Evolutionary conservation across 2,888 invertebrate genomes (phyloP).

Genomic region (Dilophus febrilis): DNA sequence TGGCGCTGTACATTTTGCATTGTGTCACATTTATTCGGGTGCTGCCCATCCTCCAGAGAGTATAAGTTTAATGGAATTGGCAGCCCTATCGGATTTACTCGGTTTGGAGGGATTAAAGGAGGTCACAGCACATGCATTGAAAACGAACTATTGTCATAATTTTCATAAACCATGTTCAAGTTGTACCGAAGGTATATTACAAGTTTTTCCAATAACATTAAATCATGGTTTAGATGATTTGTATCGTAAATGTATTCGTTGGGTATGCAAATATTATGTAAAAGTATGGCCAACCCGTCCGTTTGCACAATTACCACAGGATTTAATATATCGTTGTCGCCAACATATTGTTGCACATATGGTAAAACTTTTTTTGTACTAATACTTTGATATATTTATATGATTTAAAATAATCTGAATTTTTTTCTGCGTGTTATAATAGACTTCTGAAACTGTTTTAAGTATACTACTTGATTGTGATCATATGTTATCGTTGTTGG

Average conservation of each 20-base stretch:
- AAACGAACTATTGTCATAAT: slow-evolving; percentile 80
- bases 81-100: slow-evolving; percentile 77
- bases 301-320: slow-evolving; percentile 70
- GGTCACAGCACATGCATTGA: slow-evolving; percentile 73
- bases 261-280: slow-evolving; percentile 75
- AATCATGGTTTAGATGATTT: slow-evolving; percentile 77
- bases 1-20: slow-evolving; percentile 72
- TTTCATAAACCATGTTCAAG: slow-evolving; percentile 87
- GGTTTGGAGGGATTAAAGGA: slow-evolving; percentile 83
- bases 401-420: not conserved
- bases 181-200: slow-evolving; percentile 72
- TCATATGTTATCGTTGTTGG: slow-evolving; percentile 56
- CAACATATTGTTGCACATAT: slow-evolving; percentile 67
- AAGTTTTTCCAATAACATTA: slow-evolving; percentile 70
- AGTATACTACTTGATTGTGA: slow-evolving; percentile 75
- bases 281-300: slow-evolving; percentile 83
- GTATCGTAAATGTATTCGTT: slow-evolving; percentile 66
- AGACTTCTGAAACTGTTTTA: slow-evolving; percentile 63
- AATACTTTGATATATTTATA: not conserved
- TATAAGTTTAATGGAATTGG: slow-evolving; percentile 70
- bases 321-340: slow-evolving; percentile 67
- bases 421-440: slow-evolving; percentile 9
- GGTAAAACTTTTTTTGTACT: slow-evolving; percentile 29
- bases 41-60: slow-evolving; percentile 74
- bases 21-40: slow-evolving; percentile 90